Evolutionary conservation across 2,113 vertebrate species (phyloP).

Genomic region (Mirza zaza): DNA sequence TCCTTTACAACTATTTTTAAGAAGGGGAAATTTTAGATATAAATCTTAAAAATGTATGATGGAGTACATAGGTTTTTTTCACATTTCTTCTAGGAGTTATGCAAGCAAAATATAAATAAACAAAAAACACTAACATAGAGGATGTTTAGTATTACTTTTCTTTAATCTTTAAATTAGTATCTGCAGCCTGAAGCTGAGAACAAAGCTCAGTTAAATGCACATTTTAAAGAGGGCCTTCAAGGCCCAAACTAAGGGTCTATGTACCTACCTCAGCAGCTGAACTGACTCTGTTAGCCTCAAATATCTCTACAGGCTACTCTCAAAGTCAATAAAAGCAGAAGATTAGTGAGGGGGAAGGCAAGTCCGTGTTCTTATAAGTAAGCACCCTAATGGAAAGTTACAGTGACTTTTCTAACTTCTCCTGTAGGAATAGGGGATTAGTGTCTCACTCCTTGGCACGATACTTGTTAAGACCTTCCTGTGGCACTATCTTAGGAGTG

Average conservation of each 20-base stretch:
- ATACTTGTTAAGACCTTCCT: neutral
- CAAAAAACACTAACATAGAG: neutral
- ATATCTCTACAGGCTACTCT: neutral
- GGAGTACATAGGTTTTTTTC: neutral
- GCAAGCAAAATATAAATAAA: neutral
- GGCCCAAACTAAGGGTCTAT: neutral
- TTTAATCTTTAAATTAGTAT: neutral
- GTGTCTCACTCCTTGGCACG: neutral
- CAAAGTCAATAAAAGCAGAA: neutral
- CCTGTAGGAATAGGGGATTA: neutral
- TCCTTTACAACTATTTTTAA: neutral
- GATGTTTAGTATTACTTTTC: neutral
- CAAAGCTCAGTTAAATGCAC: neutral
- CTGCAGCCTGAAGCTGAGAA: neutral
- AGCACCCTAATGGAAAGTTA: neutral
- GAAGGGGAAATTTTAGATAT: neutral
- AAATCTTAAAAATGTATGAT: neutral
- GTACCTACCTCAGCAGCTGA: neutral
- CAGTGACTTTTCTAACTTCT: neutral
- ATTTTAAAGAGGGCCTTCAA: neutral
- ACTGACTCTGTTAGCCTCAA: neutral
- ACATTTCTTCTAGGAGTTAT: neutral
- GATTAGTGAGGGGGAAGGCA: neutral
- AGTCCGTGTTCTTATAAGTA: neutral
- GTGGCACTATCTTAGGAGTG: neutral